Conservation (phyloP, 92 coral and sea anemone species). For the Metridium senile region DNA sequence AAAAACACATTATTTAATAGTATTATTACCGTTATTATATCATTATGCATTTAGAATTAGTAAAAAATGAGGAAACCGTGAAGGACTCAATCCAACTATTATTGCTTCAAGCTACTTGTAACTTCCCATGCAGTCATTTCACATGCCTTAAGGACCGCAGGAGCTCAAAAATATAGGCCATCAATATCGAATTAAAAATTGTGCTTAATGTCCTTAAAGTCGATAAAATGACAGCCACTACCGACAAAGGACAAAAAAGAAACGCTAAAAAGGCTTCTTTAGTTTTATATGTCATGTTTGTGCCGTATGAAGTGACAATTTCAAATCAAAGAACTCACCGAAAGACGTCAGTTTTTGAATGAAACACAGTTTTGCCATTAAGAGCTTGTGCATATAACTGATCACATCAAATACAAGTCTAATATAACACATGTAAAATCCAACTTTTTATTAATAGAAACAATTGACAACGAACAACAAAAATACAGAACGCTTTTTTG, state of each 20-base stretch:
- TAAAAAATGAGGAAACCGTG: not conserved
- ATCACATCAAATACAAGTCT: too few relatives aligned
- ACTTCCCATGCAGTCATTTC: too few relatives aligned
- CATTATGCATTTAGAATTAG: not conserved
- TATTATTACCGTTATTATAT: not conserved
- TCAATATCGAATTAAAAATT: not conserved
- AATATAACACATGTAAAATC: too few relatives aligned
- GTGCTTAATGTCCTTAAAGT: not conserved
- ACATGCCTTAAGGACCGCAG: too few relatives aligned
- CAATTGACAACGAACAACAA: too few relatives aligned
- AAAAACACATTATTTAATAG: not conserved
- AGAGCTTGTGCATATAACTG: too few relatives aligned
- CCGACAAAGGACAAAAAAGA: not conserved
- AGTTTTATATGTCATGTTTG: not conserved
- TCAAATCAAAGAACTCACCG: too few relatives aligned
- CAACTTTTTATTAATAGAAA: too few relatives aligned
- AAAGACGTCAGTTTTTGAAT: too few relatives aligned
- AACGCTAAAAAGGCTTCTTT: not conserved
- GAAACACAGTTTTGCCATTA: too few relatives aligned
- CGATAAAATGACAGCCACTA: not conserved
- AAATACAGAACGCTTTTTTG: too few relatives aligned
- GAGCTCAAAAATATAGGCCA: not conserved
- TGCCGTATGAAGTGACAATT: not conserved
- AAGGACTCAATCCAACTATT: not conserved
- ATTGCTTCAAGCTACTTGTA: not conserved